phyloP scores from a whole-genome alignment of 2,113 vertebrate genomes.

The Phocoena phocoena region DNA sequence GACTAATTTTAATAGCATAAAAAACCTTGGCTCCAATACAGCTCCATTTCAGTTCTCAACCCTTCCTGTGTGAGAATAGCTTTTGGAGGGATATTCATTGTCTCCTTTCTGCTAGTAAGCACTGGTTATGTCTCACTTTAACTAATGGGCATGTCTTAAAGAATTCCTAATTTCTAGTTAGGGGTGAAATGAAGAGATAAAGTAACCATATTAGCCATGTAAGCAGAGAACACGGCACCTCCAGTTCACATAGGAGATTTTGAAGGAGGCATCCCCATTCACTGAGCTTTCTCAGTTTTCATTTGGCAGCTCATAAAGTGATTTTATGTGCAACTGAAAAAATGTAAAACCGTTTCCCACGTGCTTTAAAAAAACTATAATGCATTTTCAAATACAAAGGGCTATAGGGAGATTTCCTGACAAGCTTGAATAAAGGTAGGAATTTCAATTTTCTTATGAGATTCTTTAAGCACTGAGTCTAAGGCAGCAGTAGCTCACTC shows the following conservation, averaged over 20 bases:
- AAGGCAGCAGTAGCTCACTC: slow-evolving; percentile 32
- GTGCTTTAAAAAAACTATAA: slow-evolving; percentile 63
- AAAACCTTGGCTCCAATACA: background rate
- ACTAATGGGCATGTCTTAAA: background rate
- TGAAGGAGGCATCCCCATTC: background rate
- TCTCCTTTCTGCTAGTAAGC: background rate
- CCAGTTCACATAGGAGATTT: slow-evolving; percentile 13
- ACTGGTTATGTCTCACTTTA: background rate
- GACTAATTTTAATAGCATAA: background rate
- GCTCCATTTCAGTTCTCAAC: background rate
- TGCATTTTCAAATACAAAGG: slow-evolving; percentile 63
- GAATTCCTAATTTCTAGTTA: slow-evolving; percentile 33
- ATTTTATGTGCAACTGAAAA: slow-evolving; percentile 60
- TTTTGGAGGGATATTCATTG: background rate
- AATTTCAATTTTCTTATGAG: slow-evolving; percentile 68
- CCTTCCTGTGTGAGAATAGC: background rate
- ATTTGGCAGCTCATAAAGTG: background rate
- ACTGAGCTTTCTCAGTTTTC: slow-evolving; percentile 47
- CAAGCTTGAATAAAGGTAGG: slow-evolving; percentile 61
- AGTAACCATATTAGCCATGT: background rate
- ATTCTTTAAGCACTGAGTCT: slow-evolving; percentile 62
- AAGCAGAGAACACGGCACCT: slow-evolving; percentile 2
- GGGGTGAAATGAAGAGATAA: background rate
- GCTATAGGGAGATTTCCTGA: slow-evolving; percentile 57
- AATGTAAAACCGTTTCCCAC: slow-evolving; percentile 59